Base-by-base conservation (phyloP, 1,140 invertebrate genomes). In the Monomorium pharaonis region DNA sequence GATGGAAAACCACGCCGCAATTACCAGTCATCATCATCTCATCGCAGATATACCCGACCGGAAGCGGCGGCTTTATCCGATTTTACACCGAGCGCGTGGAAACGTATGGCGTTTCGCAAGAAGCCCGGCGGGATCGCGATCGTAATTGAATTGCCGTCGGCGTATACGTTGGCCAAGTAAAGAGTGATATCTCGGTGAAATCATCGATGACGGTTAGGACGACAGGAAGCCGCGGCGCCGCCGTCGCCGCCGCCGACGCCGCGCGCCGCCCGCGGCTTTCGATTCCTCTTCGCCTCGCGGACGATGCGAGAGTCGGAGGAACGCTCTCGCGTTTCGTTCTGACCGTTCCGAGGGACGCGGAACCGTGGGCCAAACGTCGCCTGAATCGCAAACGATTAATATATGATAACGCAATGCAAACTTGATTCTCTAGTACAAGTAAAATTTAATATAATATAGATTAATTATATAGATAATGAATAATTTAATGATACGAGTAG, bases 131-230 rank as follows among this genome's bases (percentile, higher is more conserved):
- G 9, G 76, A 80, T 80, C 44, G 76, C 62, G 10, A 80, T 69
- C 51, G n/a, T 10, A 37, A 60, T 44, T 30, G 76, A 80, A 78
- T n/a, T 67, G n/a, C 3, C 10, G 63, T 27, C 56, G n/a, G 18
- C 33, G 12, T 76, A 27, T 27, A n/a, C n/a, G n/a, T n/a, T n/a
- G 56, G 51, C 51, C n/a, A 56, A 81, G 63, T 89, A 89, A n/a
- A 91, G 74, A 88, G 78, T 75, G 86, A 72, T 92, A 91, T 91
- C 89, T 85, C 88, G 83, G 90, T 89, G 92, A 93, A 92, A 91
- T 93, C 92, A 93, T 92, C 88, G 91, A 91, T 93, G 89, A 93
- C 92, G 91, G 88, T n/a, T 37, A 37, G 85, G 88, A 85, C 85
- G 88, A 30, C 56, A 47, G 89, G 86, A 92, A 85, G 78, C 84